Evolutionary conservation across 2,888 invertebrate genomes (phyloP), one percentile per base, ranked within the genome.

Genomic region (Hemaris fuciformis): DNA sequence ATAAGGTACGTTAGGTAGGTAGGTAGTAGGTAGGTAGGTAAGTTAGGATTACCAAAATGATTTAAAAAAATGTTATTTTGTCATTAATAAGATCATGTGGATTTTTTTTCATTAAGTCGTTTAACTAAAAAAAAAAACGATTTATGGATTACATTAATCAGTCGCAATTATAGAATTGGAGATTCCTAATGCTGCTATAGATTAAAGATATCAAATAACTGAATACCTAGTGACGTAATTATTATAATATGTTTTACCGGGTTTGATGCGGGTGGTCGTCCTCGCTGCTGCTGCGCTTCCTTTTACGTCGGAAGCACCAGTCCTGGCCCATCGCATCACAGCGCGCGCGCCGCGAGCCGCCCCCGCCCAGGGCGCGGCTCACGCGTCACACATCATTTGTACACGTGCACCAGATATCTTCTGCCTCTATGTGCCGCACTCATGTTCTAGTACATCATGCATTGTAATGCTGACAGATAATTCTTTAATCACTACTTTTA

Each of bases 261-360:
- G 84, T 88, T 88, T 88, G 94, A 94, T 92, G 94, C 94, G 79
- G 91, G 89, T 93, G 83, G 93, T 91, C 94, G 86, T 88, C 95
- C 93, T 90, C 94, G 93, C 93, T 91, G 87, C 94, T 94, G 83
- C 94, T 94, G 79, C 95, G 93, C 90, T 95, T 95, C 87, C 95
- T 93, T 83, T 95, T 95, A 87, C 95, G 94, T 76, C 94, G 93
- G 87, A 95, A 94, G 93, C 95, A 95, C 95, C 95, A 95, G 89
- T 95, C 95, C 89, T 95, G 95, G 84, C 95, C 95, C 95, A 95
- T 95, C 84, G 88, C 92, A 88, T 91, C 91, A 89, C 91, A 91
- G 85, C 91, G 89, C 85, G 88, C 88, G 84, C 89, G 88, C 88
- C 91, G 88, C 84, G 91, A 91, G 79, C 91, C 88, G 79, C 91